Evolutionary conservation across 2,797 vertebrate genomes (phyloP).

Genomic region (Ctenopoma kingsleyae): DNA sequence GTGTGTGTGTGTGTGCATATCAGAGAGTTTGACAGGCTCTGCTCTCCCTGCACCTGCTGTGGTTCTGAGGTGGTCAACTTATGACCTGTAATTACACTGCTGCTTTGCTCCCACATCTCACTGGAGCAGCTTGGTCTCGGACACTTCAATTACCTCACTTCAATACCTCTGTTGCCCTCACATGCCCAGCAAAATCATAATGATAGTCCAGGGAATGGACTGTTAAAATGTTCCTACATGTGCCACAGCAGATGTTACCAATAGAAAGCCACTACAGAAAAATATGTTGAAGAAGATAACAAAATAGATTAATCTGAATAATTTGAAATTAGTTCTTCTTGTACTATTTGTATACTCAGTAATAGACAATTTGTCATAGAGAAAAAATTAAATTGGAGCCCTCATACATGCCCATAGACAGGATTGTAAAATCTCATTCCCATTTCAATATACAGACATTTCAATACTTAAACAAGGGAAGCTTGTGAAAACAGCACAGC

Average conservation of each 20-base stretch:
- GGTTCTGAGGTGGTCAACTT: constrained; percentile 77
- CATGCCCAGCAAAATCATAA: constrained; percentile 55
- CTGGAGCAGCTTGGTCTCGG: constrained; percentile 53
- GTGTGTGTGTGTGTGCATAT: constrained; percentile 26
- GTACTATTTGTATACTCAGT: background rate
- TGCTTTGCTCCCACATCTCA: constrained; percentile 67
- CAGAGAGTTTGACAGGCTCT: constrained; percentile 68
- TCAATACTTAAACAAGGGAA: constrained; percentile 57
- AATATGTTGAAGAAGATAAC: background rate
- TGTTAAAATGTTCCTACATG: constrained; percentile 20
- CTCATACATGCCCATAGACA: background rate
- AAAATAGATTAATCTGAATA: background rate
- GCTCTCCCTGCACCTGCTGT: constrained; percentile 61
- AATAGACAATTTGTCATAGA: background rate
- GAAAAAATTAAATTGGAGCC: background rate
- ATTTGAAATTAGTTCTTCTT: background rate
- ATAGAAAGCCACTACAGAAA: background rate
- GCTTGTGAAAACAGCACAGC: constrained; percentile 39
- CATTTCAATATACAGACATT: constrained; percentile 44
- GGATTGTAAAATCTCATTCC: constrained; percentile 22
- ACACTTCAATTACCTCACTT: constrained; percentile 67
- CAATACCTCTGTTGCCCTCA: constrained; percentile 58
- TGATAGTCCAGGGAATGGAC: constrained; percentile 35
- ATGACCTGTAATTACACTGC: constrained; percentile 84
- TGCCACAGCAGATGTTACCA: background rate